phyloP scores from a whole-genome alignment of 2,113 vertebrate genomes.

The Tetraodon nigroviridis region DNA sequence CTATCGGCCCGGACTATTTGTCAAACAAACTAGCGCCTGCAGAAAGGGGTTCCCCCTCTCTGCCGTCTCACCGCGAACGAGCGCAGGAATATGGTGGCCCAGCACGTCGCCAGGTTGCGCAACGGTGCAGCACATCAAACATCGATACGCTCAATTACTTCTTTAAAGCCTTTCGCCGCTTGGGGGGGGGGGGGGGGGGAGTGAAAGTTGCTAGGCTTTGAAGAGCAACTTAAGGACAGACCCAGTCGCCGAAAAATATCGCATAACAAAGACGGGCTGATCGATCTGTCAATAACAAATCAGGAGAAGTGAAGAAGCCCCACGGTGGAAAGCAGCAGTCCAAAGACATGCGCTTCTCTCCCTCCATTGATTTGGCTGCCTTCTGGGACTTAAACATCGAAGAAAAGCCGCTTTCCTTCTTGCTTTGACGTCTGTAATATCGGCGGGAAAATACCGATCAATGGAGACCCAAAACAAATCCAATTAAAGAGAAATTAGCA shows the following conservation, averaged over 20 bases:
- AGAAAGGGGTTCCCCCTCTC: constrained; percentile 9
- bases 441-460: too few relatives aligned
- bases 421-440: too few relatives aligned
- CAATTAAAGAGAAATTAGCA: too few relatives aligned
- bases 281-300: neutral
- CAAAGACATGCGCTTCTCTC: neutral
- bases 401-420: too few relatives aligned
- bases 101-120: constrained; percentile 31
- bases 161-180: constrained; percentile 19
- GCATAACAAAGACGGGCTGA: neutral
- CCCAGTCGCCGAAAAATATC: neutral
- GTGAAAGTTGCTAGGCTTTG: neutral
- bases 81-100: constrained; percentile 36
- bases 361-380: neutral
- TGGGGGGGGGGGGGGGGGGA: constrained; percentile 2
- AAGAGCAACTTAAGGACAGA: constrained; percentile 2
- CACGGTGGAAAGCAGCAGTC: neutral
- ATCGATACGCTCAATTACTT: constrained; percentile 44
- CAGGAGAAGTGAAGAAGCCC: neutral
- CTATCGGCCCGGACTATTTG: constrained; percentile 24
- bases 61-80: constrained; percentile 21
- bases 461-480: too few relatives aligned
- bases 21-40: constrained; percentile 40
- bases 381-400: too few relatives aligned
- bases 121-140: constrained; percentile 47